These are phyloP conservation scores for Lasioglossum zephyrum DNA, from an alignment of 2,888 invertebrate species.

Conservation along the genomic window DNA sequence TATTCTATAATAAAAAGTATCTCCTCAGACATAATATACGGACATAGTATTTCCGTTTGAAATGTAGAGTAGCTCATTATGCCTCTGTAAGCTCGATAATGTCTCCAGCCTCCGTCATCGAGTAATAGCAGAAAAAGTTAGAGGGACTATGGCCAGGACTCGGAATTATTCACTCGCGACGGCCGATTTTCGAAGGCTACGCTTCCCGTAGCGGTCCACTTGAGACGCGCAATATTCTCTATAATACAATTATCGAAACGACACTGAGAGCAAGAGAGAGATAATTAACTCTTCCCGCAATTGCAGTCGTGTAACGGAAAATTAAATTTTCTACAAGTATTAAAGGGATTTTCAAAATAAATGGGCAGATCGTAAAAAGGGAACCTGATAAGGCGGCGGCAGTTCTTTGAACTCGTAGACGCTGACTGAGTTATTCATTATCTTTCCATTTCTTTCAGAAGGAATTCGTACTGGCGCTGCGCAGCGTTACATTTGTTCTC, in stretches of 20 bases:
- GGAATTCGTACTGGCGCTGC: background rate
- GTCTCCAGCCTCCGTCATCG: background rate
- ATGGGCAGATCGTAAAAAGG: background rate
- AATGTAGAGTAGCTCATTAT: background rate
- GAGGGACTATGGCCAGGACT: no score
- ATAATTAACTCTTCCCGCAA: background rate
- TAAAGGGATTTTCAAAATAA: background rate
- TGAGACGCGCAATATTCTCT: no score
- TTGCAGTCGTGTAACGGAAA: background rate
- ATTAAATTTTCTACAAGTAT: background rate
- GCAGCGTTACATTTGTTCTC: background rate
- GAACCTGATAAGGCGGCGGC: background rate
- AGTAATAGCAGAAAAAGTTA: background rate
- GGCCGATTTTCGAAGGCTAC: no score
- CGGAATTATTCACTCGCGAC: no score
- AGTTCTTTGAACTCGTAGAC: background rate
- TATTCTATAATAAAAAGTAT: background rate
- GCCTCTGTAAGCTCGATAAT: background rate
- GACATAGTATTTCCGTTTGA: background rate
- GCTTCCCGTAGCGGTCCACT: no score
- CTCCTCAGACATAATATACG: background rate
- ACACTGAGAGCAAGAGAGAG: no score
- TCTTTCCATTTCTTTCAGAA: background rate
- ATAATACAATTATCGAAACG: no score
- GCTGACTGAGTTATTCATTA: background rate